A percentile compares a stretch with the other conserved stretches of the same genome.
Conservation (phyloP, 2,113 vertebrate species). For the Heteronetta atricapilla region DNA sequence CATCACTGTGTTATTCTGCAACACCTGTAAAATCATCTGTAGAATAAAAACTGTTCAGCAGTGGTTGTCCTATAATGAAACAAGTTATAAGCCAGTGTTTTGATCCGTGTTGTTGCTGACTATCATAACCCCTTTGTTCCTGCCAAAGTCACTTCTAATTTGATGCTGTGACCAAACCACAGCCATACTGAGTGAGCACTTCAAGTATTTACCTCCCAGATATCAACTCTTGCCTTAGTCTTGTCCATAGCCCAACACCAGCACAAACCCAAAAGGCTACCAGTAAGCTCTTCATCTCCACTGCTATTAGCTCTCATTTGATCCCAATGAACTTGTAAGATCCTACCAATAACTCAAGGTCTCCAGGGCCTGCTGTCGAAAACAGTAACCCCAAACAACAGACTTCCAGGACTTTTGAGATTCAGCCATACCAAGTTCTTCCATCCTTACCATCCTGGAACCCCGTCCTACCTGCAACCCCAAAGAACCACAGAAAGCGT, state of each 20-base stretch:
- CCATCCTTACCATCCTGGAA: background rate
- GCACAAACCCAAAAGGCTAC: background rate
- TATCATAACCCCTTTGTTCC: background rate
- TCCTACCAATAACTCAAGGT: background rate
- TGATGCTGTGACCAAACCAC: background rate
- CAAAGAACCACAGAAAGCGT: background rate
- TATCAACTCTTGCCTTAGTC: background rate
- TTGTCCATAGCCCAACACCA: background rate
- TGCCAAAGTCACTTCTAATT: background rate
- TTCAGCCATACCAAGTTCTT: background rate
- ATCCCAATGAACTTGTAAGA: background rate
- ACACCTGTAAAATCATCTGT: background rate
- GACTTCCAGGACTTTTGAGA: background rate
- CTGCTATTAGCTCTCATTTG: background rate
- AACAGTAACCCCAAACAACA: background rate
- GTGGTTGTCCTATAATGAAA: background rate
- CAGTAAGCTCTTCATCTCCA: background rate
- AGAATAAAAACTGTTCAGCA: background rate
- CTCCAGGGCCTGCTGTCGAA: background rate
- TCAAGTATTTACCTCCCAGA: background rate
- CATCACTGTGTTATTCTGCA: background rate
- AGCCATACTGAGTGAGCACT: background rate
- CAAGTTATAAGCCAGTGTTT: background rate
- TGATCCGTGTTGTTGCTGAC: background rate
- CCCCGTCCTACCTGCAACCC: background rate